A percentile compares a stretch with the other conserved stretches of the same genome.
Conservation (phyloP, 1,140 invertebrate species). For the Drosophila auraria region DNA sequence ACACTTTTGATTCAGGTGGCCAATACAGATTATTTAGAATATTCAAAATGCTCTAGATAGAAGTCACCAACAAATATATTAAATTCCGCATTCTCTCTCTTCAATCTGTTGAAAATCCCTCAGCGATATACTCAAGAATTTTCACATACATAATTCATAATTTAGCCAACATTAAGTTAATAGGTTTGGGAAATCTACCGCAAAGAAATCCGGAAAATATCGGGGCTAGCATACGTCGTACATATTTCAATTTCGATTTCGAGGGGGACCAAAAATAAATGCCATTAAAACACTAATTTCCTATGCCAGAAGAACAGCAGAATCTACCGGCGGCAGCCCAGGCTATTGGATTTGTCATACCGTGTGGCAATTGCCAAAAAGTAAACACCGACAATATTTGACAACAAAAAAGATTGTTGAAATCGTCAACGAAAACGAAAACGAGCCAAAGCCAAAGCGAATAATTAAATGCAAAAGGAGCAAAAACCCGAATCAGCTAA, state of each 20-base stretch:
- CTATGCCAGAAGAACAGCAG: slow-evolving; percentile 45
- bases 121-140: not conserved
- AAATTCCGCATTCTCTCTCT: not conserved
- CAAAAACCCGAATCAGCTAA: slow-evolving; percentile 28
- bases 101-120: not conserved
- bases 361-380: slow-evolving; percentile 67
- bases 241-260: slow-evolving; percentile 55
- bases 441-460: slow-evolving; percentile 40
- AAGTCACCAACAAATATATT: not conserved
- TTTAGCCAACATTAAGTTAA: slow-evolving; percentile 40
- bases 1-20: no score
- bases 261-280: slow-evolving; percentile 42
- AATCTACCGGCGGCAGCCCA: slow-evolving; percentile 13
- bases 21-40: not conserved
- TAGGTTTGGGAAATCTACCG: slow-evolving; percentile 43
- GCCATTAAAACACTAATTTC: slow-evolving; percentile 55
- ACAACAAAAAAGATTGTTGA: slow-evolving; percentile 3
- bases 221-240: slow-evolving; percentile 7
- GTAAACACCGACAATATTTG: slow-evolving; percentile 49
- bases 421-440: slow-evolving; percentile 10
- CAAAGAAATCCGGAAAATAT: slow-evolving; percentile 31
- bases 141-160: slow-evolving; percentile 35
- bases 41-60: not conserved
- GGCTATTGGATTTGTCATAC: slow-evolving; percentile 47
- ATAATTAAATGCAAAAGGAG: slow-evolving; percentile 56